Evolutionary conservation across 2,888 invertebrate genomes (phyloP), one percentile per base, ranked within the genome.

Genomic region (Lasioglossum figueresi): DNA sequence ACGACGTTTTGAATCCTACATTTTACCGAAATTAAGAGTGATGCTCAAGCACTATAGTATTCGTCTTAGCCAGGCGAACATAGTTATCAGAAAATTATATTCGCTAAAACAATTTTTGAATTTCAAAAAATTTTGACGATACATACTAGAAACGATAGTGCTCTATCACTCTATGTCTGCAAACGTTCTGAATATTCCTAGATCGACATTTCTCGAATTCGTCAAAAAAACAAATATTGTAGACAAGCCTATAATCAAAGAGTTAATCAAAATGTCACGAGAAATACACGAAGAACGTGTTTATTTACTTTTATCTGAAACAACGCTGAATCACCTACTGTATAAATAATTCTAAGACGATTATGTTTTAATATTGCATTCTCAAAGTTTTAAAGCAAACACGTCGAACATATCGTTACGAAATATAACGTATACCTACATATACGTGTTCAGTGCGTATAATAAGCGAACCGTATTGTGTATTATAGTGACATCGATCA

Each of bases 241-340:
- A 48, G 43, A n/a, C 27, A 83, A 71, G 68, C 74, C 48, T 37
- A 66, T 80, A 89, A 86, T 89, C 91, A 88, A 89, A 86, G 63
- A 40, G 70, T 84, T 52, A 84, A 89, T 89, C 89, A 89, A 89
- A 88, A 79, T 48, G 56, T 68, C 14, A 31, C 19, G 70, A 10
- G 43, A 43, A 43, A 40, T 34, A 63, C 34, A 68, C 27, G 34
- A 34, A n/a, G 52, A 56, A 48, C 31, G 73, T 31, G 73, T 74
- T 63, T 63, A 31, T 31, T 63, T 63, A 34, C 34, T 31, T 63
- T 19, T 70, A 27, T 48, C 34, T 70, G 43, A 59, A 34, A 37
- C 16, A 31, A 71, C 31, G 45, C 16, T 77, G 56, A 73, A 72
- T 45, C 31, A 19, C 16, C 45, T 68, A 16, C 14, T 89, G 77